Percentiles rank a stretch among this genome's conserved stretches.
Evolutionary conservation across 2,113 vertebrate genomes (phyloP).

Genomic region (Tachuris rubrigastra): DNA sequence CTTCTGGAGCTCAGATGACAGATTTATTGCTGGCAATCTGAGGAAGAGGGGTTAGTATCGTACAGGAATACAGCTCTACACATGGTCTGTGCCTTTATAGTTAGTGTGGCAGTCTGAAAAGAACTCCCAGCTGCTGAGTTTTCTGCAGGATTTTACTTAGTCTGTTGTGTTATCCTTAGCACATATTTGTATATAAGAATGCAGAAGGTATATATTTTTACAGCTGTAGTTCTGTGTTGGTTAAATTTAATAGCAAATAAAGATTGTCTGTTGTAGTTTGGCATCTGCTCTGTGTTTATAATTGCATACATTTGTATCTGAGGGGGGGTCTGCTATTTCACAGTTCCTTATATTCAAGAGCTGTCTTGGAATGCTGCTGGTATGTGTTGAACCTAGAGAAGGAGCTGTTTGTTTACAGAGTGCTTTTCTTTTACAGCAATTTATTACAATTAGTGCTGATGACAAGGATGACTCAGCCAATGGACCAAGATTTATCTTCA

Average conservation of each 20-base stretch:
- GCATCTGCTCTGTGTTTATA: background rate
- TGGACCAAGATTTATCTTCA: slow-evolving; percentile 91
- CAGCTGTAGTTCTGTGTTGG: background rate
- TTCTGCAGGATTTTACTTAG: background rate
- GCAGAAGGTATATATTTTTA: background rate
- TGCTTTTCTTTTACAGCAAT: slow-evolving; percentile 77
- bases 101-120: background rate
- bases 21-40: background rate
- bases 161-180: background rate
- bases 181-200: background rate
- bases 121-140: background rate
- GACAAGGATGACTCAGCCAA: slow-evolving; percentile 94
- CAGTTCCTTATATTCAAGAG: background rate
- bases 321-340: background rate
- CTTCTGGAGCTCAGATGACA: background rate
- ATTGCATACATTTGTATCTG: background rate
- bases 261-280: background rate
- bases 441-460: slow-evolving; percentile 89
- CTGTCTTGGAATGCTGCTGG: background rate
- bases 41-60: background rate
- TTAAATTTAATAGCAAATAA: background rate
- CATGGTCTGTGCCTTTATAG: background rate
- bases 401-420: slow-evolving; percentile 42
- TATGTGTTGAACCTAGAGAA: background rate
- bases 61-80: background rate